A percentile compares a stretch with the other conserved stretches of the same genome.
phyloP scores from a whole-genome alignment of 2,113 vertebrate species.

The Vulpes vulpes region DNA sequence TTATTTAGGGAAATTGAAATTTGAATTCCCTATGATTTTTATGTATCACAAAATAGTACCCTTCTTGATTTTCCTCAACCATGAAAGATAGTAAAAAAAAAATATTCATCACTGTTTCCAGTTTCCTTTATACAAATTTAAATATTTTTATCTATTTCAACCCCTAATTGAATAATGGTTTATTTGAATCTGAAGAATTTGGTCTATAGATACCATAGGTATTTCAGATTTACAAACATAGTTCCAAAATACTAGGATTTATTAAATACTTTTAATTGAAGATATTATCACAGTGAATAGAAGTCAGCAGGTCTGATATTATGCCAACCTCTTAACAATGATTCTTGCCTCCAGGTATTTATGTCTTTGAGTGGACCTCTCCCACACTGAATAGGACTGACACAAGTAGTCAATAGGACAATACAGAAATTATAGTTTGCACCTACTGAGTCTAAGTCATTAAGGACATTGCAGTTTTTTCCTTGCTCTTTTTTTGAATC shows the following conservation, averaged over 20 bases:
- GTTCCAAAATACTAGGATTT: neutral
- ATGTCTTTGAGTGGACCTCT: neutral
- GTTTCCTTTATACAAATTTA: neutral
- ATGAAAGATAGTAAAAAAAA: too few relatives aligned
- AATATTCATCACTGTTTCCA: too few relatives aligned
- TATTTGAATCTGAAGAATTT: neutral
- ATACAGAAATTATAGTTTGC: neutral
- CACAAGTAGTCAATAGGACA: neutral
- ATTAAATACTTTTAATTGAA: neutral
- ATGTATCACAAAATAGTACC: neutral
- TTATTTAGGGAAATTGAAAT: neutral
- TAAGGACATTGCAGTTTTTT: neutral
- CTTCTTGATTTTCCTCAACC: neutral
- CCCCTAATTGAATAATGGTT: neutral
- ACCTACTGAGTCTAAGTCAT: neutral
- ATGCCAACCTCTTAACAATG: neutral
- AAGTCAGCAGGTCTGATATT: neutral
- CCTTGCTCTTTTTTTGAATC: neutral
- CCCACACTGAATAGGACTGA: neutral
- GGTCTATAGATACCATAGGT: neutral
- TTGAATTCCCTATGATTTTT: neutral
- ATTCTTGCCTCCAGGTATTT: neutral
- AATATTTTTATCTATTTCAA: neutral
- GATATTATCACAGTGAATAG: neutral
- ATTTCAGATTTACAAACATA: neutral